Conservation (phyloP, 2,888 invertebrate genomes). For the Acrocyrtus sp. region DNA sequence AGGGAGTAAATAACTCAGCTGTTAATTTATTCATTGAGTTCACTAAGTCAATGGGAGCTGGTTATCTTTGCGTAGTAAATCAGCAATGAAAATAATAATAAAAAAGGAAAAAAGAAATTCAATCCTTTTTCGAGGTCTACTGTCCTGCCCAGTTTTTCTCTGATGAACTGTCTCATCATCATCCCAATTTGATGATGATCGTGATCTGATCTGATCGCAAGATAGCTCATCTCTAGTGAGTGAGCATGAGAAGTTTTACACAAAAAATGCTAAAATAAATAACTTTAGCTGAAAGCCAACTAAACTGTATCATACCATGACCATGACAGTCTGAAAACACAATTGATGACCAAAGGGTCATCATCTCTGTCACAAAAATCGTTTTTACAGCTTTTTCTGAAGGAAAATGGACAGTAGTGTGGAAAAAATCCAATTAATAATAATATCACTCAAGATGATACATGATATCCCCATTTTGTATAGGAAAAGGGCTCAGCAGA, state of each 20-base stretch:
- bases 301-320: no score
- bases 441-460: neutral
- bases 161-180: neutral
- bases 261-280: no score
- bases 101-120: constrained; percentile 28
- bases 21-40: constrained; percentile 49
- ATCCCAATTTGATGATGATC: no score
- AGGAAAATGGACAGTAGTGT: constrained; percentile 7
- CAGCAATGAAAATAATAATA: neutral
- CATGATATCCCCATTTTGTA: neutral
- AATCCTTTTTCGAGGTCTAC: neutral
- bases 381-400: constrained; percentile 28
- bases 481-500: neutral
- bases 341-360: constrained; percentile 30
- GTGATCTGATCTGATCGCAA: no score
- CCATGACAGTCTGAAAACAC: no score
- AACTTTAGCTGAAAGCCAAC: no score
- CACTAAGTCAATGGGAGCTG: constrained; percentile 39
- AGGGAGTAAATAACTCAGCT: neutral
- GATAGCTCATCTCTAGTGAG: no score
- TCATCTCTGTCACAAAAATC: neutral
- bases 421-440: neutral
- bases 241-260: no score
- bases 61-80: constrained; percentile 5
- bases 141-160: neutral